A percentile compares a stretch with the other conserved stretches of the same genome.
Conservation (phyloP, 2,113 vertebrate species). For the Chaetops frenatus region DNA sequence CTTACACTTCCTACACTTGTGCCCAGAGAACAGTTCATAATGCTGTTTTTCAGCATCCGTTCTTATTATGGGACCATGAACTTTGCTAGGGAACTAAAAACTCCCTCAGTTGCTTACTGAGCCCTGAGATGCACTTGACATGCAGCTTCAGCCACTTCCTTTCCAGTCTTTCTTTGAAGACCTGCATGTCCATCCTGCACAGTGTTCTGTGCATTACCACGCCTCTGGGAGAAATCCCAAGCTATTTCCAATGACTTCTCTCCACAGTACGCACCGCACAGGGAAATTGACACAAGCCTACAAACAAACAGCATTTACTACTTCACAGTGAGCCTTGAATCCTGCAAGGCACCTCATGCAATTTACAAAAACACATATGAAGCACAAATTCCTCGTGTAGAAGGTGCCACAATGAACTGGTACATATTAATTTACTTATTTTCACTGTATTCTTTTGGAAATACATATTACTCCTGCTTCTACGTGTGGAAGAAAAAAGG, state of each 20-base stretch:
- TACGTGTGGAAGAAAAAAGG: neutral
- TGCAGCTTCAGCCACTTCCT: neutral
- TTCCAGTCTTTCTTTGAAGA: neutral
- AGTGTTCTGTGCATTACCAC: no score
- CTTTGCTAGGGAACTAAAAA: neutral
- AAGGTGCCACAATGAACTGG: neutral
- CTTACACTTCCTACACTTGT: neutral
- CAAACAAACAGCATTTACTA: neutral
- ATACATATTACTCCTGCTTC: neutral
- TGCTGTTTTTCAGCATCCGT: neutral
- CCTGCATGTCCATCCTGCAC: neutral
- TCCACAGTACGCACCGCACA: neutral
- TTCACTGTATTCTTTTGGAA: neutral
- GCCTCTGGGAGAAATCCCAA: neutral
- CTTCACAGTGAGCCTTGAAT: fast-evolving
- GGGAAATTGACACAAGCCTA: neutral
- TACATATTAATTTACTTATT: neutral
- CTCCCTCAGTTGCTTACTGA: neutral
- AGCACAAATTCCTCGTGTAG: neutral
- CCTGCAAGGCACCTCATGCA: fast-evolving
- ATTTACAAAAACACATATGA: fast-evolving
- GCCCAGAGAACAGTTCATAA: neutral
- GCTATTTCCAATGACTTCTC: neutral
- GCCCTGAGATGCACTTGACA: fast-evolving
- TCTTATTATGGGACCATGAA: neutral